phyloP scores from a whole-genome alignment of 1,140 invertebrate genomes.

The Mercenaria mercenaria region DNA sequence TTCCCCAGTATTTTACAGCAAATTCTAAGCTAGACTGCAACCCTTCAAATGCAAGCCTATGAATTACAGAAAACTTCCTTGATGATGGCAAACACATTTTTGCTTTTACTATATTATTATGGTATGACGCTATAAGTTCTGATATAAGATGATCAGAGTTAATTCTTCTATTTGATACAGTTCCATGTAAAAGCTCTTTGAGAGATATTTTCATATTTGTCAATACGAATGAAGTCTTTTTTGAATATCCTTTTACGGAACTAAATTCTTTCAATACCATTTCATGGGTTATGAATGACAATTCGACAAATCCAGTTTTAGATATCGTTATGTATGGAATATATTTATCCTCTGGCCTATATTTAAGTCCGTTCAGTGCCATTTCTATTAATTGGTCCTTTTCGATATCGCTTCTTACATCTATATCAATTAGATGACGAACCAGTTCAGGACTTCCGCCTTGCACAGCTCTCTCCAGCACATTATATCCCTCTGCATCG shows the following conservation, averaged over 20 bases:
- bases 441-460: neutral
- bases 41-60: neutral
- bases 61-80: neutral
- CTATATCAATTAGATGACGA: neutral
- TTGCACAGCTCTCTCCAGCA: neutral
- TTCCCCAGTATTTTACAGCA: conserved; percentile 2
- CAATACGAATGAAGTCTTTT: neutral
- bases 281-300: neutral
- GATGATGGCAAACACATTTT: neutral
- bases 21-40: neutral
- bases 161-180: neutral
- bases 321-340: neutral
- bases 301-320: neutral
- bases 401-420: neutral
- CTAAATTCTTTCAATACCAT: neutral
- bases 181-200: neutral
- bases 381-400: neutral
- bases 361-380: neutral
- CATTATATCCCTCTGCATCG: neutral
- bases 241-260: neutral
- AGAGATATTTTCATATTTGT: neutral
- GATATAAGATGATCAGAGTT: neutral
- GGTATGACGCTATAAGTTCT: neutral
- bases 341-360: neutral
- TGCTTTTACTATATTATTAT: neutral